Conservation (phyloP, 2,888 invertebrate species). For the Pseudanteris insignis region DNA sequence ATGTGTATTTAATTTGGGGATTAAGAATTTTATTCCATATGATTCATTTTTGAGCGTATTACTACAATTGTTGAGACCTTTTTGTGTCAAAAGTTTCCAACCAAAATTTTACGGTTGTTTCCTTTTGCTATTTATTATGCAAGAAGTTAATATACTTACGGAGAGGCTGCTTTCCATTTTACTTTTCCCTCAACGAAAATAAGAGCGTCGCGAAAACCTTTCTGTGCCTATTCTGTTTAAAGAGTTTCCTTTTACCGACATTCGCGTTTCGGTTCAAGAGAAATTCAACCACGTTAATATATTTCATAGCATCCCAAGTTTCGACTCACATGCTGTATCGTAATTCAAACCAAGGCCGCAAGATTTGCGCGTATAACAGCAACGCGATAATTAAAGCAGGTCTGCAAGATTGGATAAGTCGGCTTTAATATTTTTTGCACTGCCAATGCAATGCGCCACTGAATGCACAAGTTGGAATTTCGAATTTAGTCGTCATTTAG, state of each 20-base stretch:
- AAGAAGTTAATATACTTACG: slow-evolving; percentile 32
- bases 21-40: slow-evolving; percentile 32
- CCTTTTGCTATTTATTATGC: slow-evolving; percentile 31
- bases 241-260: slow-evolving; percentile 32
- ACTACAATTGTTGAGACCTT: slow-evolving; percentile 22
- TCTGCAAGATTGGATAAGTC: slow-evolving; percentile 31
- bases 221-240: slow-evolving; percentile 31
- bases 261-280: slow-evolving; percentile 24
- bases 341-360: slow-evolving; percentile 40
- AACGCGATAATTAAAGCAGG: slow-evolving; percentile 42
- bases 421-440: slow-evolving; percentile 38
- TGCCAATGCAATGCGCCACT: slow-evolving; percentile 9
- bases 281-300: slow-evolving; percentile 41
- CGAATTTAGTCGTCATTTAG: slow-evolving; percentile 15
- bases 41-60: slow-evolving; percentile 22
- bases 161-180: slow-evolving; percentile 33
- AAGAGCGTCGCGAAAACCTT: slow-evolving; percentile 27
- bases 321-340: slow-evolving; percentile 30
- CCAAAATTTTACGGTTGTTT: slow-evolving; percentile 34
- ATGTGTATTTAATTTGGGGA: slow-evolving; percentile 37
- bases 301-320: slow-evolving; percentile 40
- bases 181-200: slow-evolving; percentile 32
- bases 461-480: slow-evolving; percentile 30
- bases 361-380: slow-evolving; percentile 33
- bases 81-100: slow-evolving; percentile 32